Conservation (phyloP, 2,113 vertebrate genomes). For the Ptilonorhynchus violaceus region DNA sequence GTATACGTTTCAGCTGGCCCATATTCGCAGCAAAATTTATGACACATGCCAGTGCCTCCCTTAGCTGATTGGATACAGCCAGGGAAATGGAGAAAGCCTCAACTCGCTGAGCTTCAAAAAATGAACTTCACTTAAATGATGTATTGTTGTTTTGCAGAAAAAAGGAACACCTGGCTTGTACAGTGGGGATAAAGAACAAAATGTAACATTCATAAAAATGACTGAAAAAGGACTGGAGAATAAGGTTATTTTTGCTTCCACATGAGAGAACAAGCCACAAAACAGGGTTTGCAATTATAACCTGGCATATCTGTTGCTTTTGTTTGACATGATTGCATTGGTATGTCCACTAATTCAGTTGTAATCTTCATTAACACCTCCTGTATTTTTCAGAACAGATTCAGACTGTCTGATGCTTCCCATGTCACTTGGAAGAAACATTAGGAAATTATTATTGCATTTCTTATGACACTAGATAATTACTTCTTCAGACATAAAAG, state of each 20-base stretch:
- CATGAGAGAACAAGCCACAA: background rate
- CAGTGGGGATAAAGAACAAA: conserved; percentile 17
- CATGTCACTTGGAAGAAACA: conserved; percentile 3
- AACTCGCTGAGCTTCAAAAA: conserved; percentile 23
- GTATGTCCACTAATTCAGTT: background rate
- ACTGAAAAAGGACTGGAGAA: conserved; percentile 13
- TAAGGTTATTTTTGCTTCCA: conserved; percentile 3
- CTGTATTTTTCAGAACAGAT: background rate
- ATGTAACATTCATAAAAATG: conserved; percentile 44
- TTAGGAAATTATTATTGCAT: conserved; percentile 7
- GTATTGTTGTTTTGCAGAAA: conserved; percentile 42
- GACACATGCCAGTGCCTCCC: background rate
- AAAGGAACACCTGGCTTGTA: conserved; percentile 32
- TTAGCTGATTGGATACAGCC: background rate
- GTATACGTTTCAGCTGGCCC: conserved; percentile 21
- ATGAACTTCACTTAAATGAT: conserved; percentile 43
- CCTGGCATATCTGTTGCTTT: background rate
- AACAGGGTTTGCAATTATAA: background rate
- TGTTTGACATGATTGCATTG: background rate
- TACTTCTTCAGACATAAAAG: conserved; percentile 27
- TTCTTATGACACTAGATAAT: conserved; percentile 34
- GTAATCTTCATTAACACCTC: background rate
- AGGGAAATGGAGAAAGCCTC: conserved; percentile 25
- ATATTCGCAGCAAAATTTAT: conserved; percentile 46
- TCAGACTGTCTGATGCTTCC: conserved; percentile 1